Base-by-base conservation (phyloP, 1,140 invertebrate genomes). In the Grapholita molesta region DNA sequence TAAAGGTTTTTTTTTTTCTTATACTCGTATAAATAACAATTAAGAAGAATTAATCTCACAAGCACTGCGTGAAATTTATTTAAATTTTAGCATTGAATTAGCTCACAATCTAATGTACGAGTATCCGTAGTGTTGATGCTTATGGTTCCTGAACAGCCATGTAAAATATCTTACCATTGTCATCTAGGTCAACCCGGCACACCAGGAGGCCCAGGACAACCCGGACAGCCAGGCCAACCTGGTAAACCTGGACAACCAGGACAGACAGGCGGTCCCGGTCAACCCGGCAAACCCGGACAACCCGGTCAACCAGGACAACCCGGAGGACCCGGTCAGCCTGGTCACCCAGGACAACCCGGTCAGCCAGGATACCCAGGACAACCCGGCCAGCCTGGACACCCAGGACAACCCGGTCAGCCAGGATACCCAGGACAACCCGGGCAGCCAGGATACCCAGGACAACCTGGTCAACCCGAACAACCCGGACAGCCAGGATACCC, bases 401-500 rank as follows among this genome's bases (percentile, higher is more conserved):
- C 79, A 70, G 76, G 77, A 66, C 30, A 24, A 24, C 52, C 68
- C 9, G 64, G 38, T 2, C n/a, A 42, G 18, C 38, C 38, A 2
- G 38, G 38, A 42, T 3, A 74, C 6, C 55, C 64, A 28, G 69
- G 67, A 52, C 52, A 66, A 42, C 57, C 66, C 67, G 65, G 73
- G 1, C 3, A 6, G 12, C 38, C 38, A 2, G 38, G 38, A 55
- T 2, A 8, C 55, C 73, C 64, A 32, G 35, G 64, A 15, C 28
- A 65, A 0, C 71, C 73, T 1, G 73, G 73, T 18, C 23, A 21
- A 12, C 72, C 72, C 5, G 75, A 71, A 18, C 35, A 57, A 9
- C 84, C 84, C 42, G 85, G 81, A 7, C 67, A 48, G 2, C 75
- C 80, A 23, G 79, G 79, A 4, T 32, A 21, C 0, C 81, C 77